phyloP scores from a whole-genome alignment of 2,888 invertebrate genomes.

The Pterobdella sp. region DNA sequence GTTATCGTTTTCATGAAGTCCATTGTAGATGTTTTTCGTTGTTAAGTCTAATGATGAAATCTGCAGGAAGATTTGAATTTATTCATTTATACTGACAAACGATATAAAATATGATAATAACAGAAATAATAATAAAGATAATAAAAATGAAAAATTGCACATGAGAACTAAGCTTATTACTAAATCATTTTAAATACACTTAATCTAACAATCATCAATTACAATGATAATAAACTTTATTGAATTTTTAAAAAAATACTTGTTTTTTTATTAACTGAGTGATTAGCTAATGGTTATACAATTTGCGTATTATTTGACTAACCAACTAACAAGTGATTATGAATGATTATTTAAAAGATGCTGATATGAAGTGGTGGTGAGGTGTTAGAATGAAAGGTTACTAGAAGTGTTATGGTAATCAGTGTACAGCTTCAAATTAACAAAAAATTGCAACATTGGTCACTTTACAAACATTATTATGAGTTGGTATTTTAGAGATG shows the following conservation, averaged over 20 bases:
- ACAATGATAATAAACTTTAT: neutral
- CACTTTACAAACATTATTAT: neutral
- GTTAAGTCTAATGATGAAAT: neutral
- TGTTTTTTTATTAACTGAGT: too few species aligned
- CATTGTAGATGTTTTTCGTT: neutral
- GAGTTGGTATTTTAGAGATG: neutral
- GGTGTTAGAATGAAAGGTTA: too few species aligned
- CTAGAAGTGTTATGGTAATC: neutral
- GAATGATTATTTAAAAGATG: too few species aligned
- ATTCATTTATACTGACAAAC: neutral
- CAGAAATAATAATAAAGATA: conserved; percentile 10
- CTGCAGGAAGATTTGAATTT: neutral
- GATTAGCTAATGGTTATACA: too few species aligned
- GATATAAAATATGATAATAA: neutral
- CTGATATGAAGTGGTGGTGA: too few species aligned
- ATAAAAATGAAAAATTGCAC: neutral
- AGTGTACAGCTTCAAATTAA: neutral
- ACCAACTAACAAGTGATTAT: too few species aligned
- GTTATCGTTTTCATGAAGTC: neutral
- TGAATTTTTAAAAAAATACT: too few species aligned
- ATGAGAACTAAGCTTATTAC: neutral
- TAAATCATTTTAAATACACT: neutral
- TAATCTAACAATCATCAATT: neutral
- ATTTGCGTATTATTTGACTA: too few species aligned
- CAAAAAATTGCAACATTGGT: neutral